These are phyloP conservation scores for Rotaria sp. DNA, from an alignment of 2,888 invertebrate species.

Conservation along the genomic window DNA sequence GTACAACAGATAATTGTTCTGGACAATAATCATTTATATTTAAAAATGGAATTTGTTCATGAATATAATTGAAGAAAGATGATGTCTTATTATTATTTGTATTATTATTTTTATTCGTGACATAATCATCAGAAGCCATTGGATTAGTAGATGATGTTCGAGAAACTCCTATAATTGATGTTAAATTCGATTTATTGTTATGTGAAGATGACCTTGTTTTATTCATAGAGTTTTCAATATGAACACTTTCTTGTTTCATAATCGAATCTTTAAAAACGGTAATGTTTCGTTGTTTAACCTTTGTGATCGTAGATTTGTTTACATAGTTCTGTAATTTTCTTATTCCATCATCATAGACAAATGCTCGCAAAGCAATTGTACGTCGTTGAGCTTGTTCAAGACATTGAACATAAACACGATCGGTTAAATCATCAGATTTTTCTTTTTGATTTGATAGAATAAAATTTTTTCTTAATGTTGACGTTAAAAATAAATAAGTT, in stretches of 20 bases:
- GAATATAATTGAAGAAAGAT: neutral
- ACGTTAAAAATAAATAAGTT: constrained; percentile 18
- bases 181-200: neutral
- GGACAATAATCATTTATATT: constrained; percentile 27
- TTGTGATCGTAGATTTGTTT: neutral
- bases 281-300: neutral
- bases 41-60: neutral
- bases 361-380: constrained; percentile 14
- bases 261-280: neutral
- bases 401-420: neutral
- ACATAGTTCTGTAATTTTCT: neutral
- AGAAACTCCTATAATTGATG: neutral
- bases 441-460: neutral
- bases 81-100: neutral
- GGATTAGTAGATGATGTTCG: neutral
- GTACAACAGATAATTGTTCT: neutral
- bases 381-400: constrained; percentile 18
- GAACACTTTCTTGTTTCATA: neutral
- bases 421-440: neutral
- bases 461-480: constrained; percentile 8
- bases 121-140: neutral
- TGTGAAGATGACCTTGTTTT: neutral
- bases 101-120: neutral
- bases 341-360: neutral
- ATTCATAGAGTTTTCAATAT: neutral